Base-by-base conservation (phyloP, 2,888 invertebrate species). In the Harpalus rubripes region DNA sequence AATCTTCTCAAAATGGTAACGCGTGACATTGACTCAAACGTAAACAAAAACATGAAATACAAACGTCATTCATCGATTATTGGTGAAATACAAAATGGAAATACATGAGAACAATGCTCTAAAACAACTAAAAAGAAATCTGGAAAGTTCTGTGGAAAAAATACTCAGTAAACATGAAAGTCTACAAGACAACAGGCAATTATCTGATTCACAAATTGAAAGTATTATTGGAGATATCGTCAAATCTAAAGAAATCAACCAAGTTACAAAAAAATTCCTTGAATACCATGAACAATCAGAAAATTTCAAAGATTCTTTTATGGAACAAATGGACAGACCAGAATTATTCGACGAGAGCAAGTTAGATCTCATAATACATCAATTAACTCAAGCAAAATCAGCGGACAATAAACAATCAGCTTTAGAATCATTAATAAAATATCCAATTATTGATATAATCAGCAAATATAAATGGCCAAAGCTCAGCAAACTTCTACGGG, bases 401-500 rank as follows among this genome's bases (percentile, higher is more conserved):
- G 18, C 61, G 5, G 26, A 72, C 15, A 76, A 39, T 26, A 58
- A 74, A 72, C 10, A 15, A 41, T 44, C 12, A 4, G 41, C 32
- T 10, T 59, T 84, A 22, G 74, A 68, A 79, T 39, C n/a, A 8
- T 65, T 81, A n/a, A 16, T 78, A 41, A 59, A 82, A 44, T 83
- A 74, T 22, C 56, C 79, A 61, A 26, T 86, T 18, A 68, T 85
- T 39, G 65, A 81, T 81, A 52, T 76, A 7, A 59, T 80, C 58
- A 58, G 59, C 32, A 56, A 84, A 81, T 79, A 83, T 52, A 83
- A 86, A 61, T 88, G 88, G 87, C 56, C 65, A 7, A 74, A 86
- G 10, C 56, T 88, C 22, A 85, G 87, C 8, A 74, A 86, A 81
- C 83, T 83, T 59, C 84, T 88, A 59, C 86, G 86, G n/a, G 85